phyloP scores from a whole-genome alignment of 2,888 invertebrate genomes.

The Pseudococcus viburni region DNA sequence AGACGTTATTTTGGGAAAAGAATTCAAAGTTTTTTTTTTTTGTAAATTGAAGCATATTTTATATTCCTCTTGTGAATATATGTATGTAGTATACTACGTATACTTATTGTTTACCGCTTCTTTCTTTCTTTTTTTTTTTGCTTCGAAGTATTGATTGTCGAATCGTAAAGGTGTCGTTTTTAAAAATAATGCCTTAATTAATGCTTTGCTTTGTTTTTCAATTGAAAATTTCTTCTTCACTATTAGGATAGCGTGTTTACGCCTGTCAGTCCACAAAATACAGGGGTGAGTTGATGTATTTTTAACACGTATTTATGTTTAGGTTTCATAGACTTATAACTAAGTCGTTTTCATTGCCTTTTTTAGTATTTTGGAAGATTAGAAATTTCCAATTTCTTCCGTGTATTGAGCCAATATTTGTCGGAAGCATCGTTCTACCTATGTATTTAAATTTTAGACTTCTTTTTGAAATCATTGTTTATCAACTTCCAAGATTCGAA shows the following conservation, averaged over 20 bases:
- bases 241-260: conserved; percentile 59
- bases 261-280: conserved; percentile 59
- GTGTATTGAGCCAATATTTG: neutral
- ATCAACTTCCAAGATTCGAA: no score
- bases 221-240: conserved; percentile 20
- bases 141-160: neutral
- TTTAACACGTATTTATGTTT: neutral
- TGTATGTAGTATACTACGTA: no score
- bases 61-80: no score
- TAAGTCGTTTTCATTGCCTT: no score
- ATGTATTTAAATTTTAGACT: no score
- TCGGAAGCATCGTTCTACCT: no score
- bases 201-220: conserved; percentile 44
- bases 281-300: conserved; percentile 60
- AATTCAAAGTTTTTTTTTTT: no score
- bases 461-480: no score
- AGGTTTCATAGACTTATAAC: neutral
- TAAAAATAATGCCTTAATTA: neutral
- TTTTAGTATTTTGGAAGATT: no score
- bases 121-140: neutral
- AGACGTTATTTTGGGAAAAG: no score
- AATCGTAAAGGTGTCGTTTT: neutral
- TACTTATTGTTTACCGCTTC: neutral
- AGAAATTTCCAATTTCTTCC: neutral
- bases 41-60: no score